Evolutionary conservation across 2,113 vertebrate genomes (phyloP).

Genomic region (Indicator maculatus): DNA sequence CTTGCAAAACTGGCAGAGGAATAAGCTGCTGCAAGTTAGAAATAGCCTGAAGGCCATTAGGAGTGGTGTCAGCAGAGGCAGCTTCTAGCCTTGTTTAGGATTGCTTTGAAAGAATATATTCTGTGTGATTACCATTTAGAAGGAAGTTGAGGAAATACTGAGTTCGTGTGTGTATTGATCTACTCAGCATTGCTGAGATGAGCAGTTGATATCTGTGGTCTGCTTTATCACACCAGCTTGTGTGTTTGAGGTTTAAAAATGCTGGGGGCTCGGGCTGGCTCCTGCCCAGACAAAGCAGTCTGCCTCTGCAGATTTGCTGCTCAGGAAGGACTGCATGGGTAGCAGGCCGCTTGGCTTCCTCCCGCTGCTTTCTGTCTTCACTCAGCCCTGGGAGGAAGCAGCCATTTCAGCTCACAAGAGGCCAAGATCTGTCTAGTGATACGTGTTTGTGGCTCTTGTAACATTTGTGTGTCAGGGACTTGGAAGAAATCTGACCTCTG

Average conservation of each 20-base stretch:
- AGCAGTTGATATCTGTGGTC: neutral
- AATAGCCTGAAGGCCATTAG: neutral
- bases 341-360: neutral
- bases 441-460: neutral
- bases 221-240: neutral
- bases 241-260: neutral
- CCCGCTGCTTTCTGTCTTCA: rapidly evolving
- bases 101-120: neutral
- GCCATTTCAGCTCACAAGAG: neutral
- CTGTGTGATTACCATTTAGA: neutral
- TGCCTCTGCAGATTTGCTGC: neutral
- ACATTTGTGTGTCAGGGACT: neutral
- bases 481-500: conserved; percentile 29
- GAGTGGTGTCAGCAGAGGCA: neutral
- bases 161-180: neutral
- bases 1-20: neutral
- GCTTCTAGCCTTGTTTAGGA: neutral
- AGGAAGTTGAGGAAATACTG: neutral
- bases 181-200: neutral
- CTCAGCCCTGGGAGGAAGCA: neutral
- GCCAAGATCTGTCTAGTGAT: neutral
- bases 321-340: neutral
- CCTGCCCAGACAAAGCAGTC: neutral
- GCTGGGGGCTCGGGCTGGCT: neutral
- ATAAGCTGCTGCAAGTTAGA: neutral